These are phyloP conservation scores for Chelon labrosus DNA, from an alignment of 2,797 vertebrate genomes.

Conservation along the genomic window DNA sequence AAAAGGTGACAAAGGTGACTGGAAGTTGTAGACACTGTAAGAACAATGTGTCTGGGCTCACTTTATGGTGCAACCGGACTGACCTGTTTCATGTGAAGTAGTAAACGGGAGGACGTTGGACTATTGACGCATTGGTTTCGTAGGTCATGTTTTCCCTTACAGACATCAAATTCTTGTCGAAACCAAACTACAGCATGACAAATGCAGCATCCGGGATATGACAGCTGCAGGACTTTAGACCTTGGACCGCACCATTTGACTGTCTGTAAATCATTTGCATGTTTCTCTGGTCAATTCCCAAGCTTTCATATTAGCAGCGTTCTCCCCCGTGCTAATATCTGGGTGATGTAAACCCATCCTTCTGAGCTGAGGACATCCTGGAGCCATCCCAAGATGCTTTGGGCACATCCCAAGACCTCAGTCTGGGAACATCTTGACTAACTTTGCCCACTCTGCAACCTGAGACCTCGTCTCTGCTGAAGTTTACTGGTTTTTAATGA, in stretches of 20 bases:
- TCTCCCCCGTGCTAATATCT: neutral
- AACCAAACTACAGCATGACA: slow-evolving; percentile 57
- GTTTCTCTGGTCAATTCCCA: slow-evolving; percentile 30
- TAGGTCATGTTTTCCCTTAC: slow-evolving; percentile 54
- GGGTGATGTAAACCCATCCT: neutral
- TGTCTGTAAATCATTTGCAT: slow-evolving; percentile 73
- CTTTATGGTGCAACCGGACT: neutral
- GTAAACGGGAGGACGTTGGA: too few species aligned
- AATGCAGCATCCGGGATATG: slow-evolving; percentile 46
- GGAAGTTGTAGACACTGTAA: too few species aligned
- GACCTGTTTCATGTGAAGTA: neutral
- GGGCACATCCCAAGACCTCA: slow-evolving; percentile 5
- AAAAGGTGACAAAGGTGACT: too few species aligned
- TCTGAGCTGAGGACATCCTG: slow-evolving; percentile 9
- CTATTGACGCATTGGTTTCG: slow-evolving; percentile 33
- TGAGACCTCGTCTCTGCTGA: neutral
- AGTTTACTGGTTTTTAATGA: neutral
- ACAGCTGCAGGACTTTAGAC: slow-evolving; percentile 78
- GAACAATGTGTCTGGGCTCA: too few species aligned
- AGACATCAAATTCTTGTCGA: slow-evolving; percentile 45
- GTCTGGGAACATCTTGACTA: slow-evolving; percentile 19
- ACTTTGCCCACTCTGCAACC: slow-evolving; percentile 1
- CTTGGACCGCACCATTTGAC: slow-evolving; percentile 62
- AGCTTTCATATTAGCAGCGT: slow-evolving; percentile 9
- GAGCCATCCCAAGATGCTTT: slow-evolving; percentile 12